These are phyloP conservation scores for Porites cylindrica DNA, from an alignment of 92 coral and sea anemone genomes.

Conservation along the genomic window DNA sequence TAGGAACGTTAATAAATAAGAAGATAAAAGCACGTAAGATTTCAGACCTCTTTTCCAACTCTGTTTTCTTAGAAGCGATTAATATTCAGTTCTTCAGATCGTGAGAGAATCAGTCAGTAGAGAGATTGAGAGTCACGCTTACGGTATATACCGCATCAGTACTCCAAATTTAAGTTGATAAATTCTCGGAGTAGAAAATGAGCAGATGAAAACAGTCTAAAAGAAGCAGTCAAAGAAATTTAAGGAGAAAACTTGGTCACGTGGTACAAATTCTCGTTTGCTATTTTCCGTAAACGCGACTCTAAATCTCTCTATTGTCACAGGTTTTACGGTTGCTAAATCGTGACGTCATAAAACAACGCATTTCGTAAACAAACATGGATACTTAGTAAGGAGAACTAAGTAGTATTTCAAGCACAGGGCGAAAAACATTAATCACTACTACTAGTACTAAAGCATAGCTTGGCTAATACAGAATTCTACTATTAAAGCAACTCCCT, in stretches of 20 bases:
- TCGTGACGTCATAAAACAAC: neutral
- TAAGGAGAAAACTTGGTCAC: no score
- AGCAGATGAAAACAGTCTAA: no score
- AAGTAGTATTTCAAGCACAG: neutral
- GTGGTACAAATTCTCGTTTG: no score
- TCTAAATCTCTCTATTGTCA: no score
- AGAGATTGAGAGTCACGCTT: no score
- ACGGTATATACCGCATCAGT: no score
- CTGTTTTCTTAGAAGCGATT: neutral
- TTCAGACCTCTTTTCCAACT: neutral
- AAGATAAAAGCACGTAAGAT: slow-evolving; percentile 3
- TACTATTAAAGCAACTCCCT: neutral
- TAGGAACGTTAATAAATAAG: slow-evolving; percentile 33
- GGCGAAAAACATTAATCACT: neutral
- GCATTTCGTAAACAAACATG: neutral
- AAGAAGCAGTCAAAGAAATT: no score
- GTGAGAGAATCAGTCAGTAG: no score
- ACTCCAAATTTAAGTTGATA: neutral
- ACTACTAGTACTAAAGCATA: no score
- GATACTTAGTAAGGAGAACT: neutral
- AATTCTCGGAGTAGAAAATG: neutral
- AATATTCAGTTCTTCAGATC: neutral
- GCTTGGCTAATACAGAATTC: neutral
- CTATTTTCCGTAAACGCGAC: no score
- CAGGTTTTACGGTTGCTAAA: neutral